Percentiles rank a stretch among this genome's conserved stretches.
Conservation (phyloP, 1,140 invertebrate genomes). For the Anastrepha ludens region DNA sequence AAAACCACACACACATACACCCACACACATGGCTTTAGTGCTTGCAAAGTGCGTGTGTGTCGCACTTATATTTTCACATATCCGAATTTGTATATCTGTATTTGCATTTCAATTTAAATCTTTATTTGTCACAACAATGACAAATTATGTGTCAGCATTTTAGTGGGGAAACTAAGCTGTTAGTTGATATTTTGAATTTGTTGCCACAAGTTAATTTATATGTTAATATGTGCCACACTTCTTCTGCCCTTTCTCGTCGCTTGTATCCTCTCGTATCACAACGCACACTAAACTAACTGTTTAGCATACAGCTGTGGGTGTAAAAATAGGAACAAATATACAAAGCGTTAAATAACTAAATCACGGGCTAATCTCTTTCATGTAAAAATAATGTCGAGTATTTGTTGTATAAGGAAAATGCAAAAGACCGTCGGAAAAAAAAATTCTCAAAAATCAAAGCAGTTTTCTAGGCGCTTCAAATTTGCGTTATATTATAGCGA, state of each 20-base stretch:
- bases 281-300: no score
- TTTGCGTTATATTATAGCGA: no score
- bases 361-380: no score
- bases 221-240: constrained; percentile 36
- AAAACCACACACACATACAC: not conserved
- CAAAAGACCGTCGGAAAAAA: no score
- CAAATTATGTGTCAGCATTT: constrained; percentile 54
- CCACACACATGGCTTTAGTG: not conserved
- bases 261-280: not conserved
- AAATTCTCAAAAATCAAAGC: no score
- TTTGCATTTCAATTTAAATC: constrained; percentile 53
- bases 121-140: constrained; percentile 55
- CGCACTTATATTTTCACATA: not conserved
- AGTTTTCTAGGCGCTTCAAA: no score
- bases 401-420: no score
- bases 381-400: no score
- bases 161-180: constrained; percentile 46
- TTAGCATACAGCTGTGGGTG: no score
- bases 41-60: not conserved
- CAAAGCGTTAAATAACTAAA: no score
- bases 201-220: constrained; percentile 54
- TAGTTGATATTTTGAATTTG: constrained; percentile 53
- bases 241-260: not conserved
- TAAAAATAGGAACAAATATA: no score
- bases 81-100: constrained; percentile 22